phyloP scores from a whole-genome alignment of 2,797 vertebrate genomes.

The Amniataba percoides region DNA sequence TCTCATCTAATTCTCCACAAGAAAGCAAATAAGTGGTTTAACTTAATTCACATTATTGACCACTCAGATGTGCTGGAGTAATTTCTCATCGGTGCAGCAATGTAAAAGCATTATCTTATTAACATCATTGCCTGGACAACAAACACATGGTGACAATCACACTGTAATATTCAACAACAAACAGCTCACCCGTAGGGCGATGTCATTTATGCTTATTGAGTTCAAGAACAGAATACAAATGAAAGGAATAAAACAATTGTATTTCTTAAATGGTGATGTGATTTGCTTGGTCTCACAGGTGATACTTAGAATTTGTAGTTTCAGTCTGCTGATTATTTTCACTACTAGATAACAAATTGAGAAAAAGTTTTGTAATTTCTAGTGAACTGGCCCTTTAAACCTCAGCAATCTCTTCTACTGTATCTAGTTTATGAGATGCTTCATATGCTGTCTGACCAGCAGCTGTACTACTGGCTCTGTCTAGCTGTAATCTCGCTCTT shows the following conservation, averaged over 20 bases:
- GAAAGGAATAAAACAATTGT: neutral
- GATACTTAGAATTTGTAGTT: too few relatives aligned
- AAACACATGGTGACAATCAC: neutral
- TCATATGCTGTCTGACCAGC: constrained; percentile 53
- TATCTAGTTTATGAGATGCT: constrained; percentile 35
- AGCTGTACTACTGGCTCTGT: constrained; percentile 57
- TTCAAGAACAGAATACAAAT: neutral
- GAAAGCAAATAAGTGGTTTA: too few relatives aligned
- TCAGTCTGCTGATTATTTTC: neutral
- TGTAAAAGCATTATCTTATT: neutral
- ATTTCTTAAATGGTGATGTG: constrained; percentile 14
- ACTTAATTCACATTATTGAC: too few relatives aligned
- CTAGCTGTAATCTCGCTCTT: constrained; percentile 70
- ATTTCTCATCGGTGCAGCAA: too few relatives aligned
- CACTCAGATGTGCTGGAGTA: too few relatives aligned
- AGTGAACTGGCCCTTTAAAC: constrained; percentile 33
- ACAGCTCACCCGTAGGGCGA: constrained; percentile 15
- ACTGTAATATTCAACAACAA: constrained; percentile 6
- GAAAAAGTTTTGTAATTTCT: constrained; percentile 22
- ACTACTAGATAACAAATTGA: neutral
- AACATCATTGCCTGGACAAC: neutral
- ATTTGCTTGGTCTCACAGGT: constrained; percentile 20
- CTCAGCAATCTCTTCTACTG: constrained; percentile 2
- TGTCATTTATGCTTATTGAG: neutral
- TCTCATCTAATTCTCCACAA: too few relatives aligned